Conservation (phyloP, 2,113 vertebrate genomes). For the Malaclemys terrapin region DNA sequence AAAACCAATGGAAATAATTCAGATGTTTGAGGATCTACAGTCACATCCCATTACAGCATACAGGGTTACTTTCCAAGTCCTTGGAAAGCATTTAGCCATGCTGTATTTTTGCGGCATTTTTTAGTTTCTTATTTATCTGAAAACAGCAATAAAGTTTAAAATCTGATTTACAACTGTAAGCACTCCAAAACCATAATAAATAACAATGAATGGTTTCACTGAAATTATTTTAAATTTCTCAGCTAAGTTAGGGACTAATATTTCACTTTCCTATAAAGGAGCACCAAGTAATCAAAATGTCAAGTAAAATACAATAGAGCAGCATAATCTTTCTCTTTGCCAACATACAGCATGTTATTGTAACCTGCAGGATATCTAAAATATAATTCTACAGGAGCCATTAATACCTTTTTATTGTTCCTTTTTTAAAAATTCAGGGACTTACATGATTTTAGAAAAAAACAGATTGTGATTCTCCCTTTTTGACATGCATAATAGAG, state of each 20-base stretch:
- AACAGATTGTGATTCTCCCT: rapidly evolving
- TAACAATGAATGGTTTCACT: rapidly evolving
- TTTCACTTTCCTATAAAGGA: neutral
- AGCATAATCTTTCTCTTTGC: neutral
- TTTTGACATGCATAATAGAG: neutral
- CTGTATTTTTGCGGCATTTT: neutral
- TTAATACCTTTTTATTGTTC: neutral
- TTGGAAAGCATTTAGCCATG: neutral
- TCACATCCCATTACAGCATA: rapidly evolving
- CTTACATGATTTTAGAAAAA: neutral
- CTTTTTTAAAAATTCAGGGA: neutral
- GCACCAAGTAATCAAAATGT: neutral
- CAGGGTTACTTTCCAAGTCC: neutral
- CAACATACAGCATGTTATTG: rapidly evolving
- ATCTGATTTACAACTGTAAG: neutral
- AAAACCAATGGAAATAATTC: constrained; percentile 30
- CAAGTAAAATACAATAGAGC: neutral
- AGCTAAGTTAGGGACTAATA: neutral
- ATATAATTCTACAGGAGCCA: neutral
- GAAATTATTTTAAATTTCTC: neutral
- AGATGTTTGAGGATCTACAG: neutral
- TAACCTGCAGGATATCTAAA: neutral
- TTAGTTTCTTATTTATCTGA: neutral
- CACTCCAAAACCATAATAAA: neutral
- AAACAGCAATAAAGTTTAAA: neutral